A percentile compares a stretch with the other conserved stretches of the same genome.
These are phyloP conservation scores for Hepsetus odoe DNA, from an alignment of 2,113 vertebrate genomes.

Conservation along the genomic window DNA sequence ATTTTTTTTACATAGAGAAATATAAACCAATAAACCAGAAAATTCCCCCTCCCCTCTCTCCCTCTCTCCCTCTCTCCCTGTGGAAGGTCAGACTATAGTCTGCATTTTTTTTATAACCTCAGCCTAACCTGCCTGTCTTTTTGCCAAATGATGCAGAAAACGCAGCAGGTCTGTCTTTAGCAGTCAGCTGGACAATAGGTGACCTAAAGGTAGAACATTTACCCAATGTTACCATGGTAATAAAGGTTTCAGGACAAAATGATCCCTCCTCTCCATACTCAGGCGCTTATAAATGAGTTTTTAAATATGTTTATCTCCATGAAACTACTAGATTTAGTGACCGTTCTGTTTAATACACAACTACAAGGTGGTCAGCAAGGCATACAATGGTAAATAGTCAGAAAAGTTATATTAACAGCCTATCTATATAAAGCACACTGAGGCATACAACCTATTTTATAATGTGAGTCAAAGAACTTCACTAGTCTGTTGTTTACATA, in stretches of 20 bases:
- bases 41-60: no score
- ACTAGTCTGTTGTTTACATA: no score
- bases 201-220: slow-evolving; percentile 45
- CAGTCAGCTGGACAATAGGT: slow-evolving; percentile 19
- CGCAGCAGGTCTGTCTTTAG: neutral
- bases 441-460: neutral
- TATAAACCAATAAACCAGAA: no score
- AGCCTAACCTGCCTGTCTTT: neutral
- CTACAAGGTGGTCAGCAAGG: neutral
- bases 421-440: neutral
- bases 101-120: neutral
- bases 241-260: neutral
- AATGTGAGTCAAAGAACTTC: no score
- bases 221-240: slow-evolving; percentile 53
- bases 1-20: no score
- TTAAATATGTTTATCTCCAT: slow-evolving; percentile 31
- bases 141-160: slow-evolving; percentile 11
- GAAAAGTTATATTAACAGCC: neutral
- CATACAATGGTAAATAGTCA: neutral
- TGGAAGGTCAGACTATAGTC: neutral
- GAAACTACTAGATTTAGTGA: slow-evolving; percentile 14
- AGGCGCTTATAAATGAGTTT: slow-evolving; percentile 23
- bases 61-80: slow-evolving; percentile 7
- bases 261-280: neutral
- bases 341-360: slow-evolving; percentile 17